Base-by-base conservation (phyloP, 1,140 invertebrate species). In the Pachyrhynchus sulphureomaculatus region DNA sequence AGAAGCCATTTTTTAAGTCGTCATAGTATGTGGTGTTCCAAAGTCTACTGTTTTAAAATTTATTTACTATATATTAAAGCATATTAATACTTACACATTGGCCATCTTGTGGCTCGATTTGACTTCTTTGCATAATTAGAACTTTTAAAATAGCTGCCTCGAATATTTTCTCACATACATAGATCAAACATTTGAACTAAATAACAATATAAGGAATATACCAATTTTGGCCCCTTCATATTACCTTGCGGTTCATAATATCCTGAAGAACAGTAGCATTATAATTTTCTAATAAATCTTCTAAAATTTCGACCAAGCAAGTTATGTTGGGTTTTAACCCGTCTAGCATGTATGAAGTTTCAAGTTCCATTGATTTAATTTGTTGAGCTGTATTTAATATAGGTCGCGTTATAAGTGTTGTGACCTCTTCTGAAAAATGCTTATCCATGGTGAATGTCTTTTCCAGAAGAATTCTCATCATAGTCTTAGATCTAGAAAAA, bases 261-360 rank as follows among this genome's bases (percentile, higher is more conserved):
- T 20, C 48, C 17, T 41, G 12, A 9, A 58, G 29, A 29, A 51
- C 57, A n/a, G 13, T 26, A 12, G n/a, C 23, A 42, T 17, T 59
- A 18, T 51, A 51, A 8, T 32, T 20, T 33, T 51, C 18, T 18
- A 59, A 32, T 29, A 59, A 23, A 42, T 26, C 24, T 59, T 59
- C 57, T 13, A 51, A 18, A 33, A 59, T 51, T 32, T 59, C 26
- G 3, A 51, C 12, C 12, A 59, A n/a, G 17, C 45, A 59, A 23
- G n/a, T 13, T 18, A 44, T 29, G 17, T 34, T 51, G 2, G 57
- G 24, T 23, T 42, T 49, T 18, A 59, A 17, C 18, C 10, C 18
- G 1, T 32, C 4, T 33, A 59, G 17, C 17, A 36, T 18, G 29
- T 24, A 17, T 41, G 13, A 24, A 4, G 3, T 15, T 3, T 49